These are phyloP conservation scores for Chaetophractus vellerosus DNA, from an alignment of 2,797 vertebrate genomes.

Conservation along the genomic window DNA sequence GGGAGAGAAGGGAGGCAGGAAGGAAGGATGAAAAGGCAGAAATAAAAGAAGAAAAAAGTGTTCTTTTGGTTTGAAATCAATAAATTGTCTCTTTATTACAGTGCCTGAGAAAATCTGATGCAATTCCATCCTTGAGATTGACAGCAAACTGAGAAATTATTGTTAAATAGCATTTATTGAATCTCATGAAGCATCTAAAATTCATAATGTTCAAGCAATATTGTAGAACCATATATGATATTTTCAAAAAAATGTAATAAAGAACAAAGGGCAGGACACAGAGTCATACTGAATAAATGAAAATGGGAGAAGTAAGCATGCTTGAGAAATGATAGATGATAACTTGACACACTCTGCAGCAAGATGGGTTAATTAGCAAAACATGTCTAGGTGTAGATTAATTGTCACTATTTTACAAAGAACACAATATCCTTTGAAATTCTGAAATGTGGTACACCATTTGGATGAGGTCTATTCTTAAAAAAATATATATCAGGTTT, in stretches of 20 bases:
- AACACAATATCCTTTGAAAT: neutral
- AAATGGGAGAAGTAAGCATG: neutral
- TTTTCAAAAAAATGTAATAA: neutral
- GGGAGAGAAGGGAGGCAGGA: neutral
- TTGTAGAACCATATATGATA: neutral
- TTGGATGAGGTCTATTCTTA: neutral
- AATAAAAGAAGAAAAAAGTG: neutral
- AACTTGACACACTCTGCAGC: neutral
- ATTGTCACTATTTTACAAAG: neutral
- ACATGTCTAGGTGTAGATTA: neutral
- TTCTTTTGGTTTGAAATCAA: neutral
- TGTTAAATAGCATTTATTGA: slow-evolving; percentile 17
- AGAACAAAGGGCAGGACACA: neutral
- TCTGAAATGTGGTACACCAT: neutral
- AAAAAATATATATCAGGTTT: slow-evolving; percentile 57
- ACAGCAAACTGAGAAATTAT: neutral
- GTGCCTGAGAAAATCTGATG: neutral
- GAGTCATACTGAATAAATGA: neutral
- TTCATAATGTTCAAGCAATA: neutral
- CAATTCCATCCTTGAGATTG: neutral
- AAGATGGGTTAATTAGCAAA: neutral
- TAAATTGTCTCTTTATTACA: neutral
- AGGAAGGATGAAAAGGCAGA: neutral
- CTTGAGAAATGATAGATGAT: neutral
- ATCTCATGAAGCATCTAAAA: neutral